Evolutionary conservation across 2,888 invertebrate genomes (phyloP).

Genomic region (Herminia tarsipennalis): DNA sequence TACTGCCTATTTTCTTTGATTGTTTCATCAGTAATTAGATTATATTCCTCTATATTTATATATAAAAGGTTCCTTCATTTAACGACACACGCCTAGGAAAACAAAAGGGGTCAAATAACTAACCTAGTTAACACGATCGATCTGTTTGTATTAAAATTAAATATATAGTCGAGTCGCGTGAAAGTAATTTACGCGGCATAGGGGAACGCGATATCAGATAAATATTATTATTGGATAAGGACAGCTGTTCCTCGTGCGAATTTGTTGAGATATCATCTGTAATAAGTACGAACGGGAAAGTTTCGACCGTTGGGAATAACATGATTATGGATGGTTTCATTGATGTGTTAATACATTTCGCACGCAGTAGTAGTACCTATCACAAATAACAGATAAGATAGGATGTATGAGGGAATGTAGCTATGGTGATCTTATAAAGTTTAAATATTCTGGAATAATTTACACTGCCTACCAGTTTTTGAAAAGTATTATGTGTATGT

Average conservation of each 20-base stretch:
- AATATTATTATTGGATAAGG: constrained; percentile 30
- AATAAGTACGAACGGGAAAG: constrained; percentile 7
- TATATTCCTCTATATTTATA: too few species aligned
- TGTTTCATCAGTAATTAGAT: too few species aligned
- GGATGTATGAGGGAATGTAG: too few species aligned
- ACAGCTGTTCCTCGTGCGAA: constrained; percentile 9
- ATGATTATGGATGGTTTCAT: not conserved
- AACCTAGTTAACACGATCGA: constrained; percentile 11
- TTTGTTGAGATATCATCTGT: constrained; percentile 20
- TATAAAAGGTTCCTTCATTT: too few species aligned
- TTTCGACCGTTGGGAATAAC: not conserved
- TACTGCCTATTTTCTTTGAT: too few species aligned
- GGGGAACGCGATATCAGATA: constrained; percentile 34
- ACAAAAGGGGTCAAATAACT: too few species aligned
- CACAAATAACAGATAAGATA: too few species aligned
- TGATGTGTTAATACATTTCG: constrained; percentile 2
- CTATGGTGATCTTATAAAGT: too few species aligned
- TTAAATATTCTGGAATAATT: too few species aligned
- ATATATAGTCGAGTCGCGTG: constrained; percentile 17
- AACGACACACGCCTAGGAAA: too few species aligned
- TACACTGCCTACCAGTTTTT: too few species aligned
- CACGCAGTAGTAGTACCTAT: not conserved
- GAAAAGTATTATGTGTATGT: too few species aligned
- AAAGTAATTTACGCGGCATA: constrained; percentile 40
- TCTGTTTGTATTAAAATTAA: constrained; percentile 36